A percentile compares a stretch with the other conserved stretches of the same genome.
These are phyloP conservation scores for Luffia ferchaultella DNA, from an alignment of 2,888 invertebrate genomes.

Conservation along the genomic window DNA sequence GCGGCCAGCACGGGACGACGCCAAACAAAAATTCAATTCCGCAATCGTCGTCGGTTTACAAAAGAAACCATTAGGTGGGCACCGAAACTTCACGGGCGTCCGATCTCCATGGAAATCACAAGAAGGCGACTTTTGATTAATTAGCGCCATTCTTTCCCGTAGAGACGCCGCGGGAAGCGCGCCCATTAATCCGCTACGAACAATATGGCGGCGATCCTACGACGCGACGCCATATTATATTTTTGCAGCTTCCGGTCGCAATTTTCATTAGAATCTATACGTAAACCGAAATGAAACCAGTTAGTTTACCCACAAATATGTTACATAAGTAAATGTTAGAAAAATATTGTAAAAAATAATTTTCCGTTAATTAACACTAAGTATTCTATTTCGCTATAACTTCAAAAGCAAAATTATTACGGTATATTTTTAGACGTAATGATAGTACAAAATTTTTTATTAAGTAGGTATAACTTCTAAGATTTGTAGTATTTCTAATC, in stretches of 20 bases:
- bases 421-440: no score
- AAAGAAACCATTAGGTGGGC: conserved; percentile 43
- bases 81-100: conserved; percentile 43
- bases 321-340: no score
- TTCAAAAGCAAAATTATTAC: no score
- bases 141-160: conserved; percentile 59
- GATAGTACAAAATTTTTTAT: no score
- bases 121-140: conserved; percentile 58
- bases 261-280: background rate
- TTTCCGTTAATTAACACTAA: no score
- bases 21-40: conserved; percentile 49
- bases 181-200: conserved; percentile 46
- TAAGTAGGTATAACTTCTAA: no score
- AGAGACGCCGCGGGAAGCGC: conserved; percentile 38
- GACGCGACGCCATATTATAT: conserved; percentile 26
- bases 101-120: conserved; percentile 58
- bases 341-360: no score
- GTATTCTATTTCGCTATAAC: no score
- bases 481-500: no score
- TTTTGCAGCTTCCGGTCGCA: conserved; percentile 25
- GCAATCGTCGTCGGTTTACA: conserved; percentile 39
- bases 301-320: background rate
- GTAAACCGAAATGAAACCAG: background rate
- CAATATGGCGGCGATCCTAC: conserved; percentile 39
- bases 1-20: conserved; percentile 19